phyloP scores from a whole-genome alignment of 2,888 invertebrate genomes.

The Rhagium mordax region DNA sequence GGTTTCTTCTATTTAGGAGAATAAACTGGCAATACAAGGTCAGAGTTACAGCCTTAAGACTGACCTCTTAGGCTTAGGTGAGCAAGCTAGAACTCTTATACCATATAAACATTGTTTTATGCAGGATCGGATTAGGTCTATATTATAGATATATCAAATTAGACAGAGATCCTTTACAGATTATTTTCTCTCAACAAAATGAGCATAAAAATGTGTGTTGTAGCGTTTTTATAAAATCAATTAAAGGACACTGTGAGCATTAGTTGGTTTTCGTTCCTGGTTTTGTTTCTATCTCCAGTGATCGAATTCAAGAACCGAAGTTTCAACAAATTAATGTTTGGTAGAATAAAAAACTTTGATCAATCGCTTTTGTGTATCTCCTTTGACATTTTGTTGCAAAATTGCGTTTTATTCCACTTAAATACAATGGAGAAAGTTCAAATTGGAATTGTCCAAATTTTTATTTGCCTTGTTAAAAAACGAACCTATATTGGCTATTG shows the following conservation, averaged over 20 bases:
- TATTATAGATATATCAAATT: too few relatives aligned
- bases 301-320: too few relatives aligned
- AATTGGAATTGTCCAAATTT: background rate
- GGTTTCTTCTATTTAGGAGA: conserved; percentile 47
- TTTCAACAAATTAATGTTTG: too few relatives aligned
- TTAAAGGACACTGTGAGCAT: too few relatives aligned
- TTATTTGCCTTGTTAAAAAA: background rate
- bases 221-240: too few relatives aligned
- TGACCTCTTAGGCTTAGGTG: conserved; percentile 48
- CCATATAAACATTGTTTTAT: background rate
- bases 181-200: background rate
- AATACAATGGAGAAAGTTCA: background rate
- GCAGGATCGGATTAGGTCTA: background rate
- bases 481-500: background rate
- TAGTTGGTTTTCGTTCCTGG: too few relatives aligned
- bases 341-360: too few relatives aligned
- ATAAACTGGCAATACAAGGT: conserved; percentile 47
- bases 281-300: too few relatives aligned
- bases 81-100: conserved; percentile 32
- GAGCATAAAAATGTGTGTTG: background rate
- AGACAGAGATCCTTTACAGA: too few relatives aligned
- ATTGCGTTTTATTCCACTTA: background rate
- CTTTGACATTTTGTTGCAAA: background rate
- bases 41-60: conserved; percentile 48
- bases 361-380: too few relatives aligned